phyloP scores from a whole-genome alignment of 2,113 vertebrate genomes.

The Coreoperca whiteheadi region DNA sequence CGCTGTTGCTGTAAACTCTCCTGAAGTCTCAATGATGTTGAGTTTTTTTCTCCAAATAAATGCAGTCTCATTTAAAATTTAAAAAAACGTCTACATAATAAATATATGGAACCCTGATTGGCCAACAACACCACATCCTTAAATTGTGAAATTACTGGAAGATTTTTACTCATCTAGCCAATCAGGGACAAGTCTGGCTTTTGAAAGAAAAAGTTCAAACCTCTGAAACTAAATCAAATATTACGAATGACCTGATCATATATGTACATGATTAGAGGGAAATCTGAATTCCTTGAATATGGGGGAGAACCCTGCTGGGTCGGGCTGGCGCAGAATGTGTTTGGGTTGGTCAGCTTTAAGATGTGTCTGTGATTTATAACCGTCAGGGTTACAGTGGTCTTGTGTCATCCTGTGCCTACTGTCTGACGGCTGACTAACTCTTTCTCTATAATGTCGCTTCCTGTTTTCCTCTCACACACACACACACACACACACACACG shows the following conservation, averaged over 20 bases:
- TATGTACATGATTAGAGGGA: conserved; percentile 43
- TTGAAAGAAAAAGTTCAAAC: conserved; percentile 42
- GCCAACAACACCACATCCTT: background rate
- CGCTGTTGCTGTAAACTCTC: background rate
- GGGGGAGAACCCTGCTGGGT: conserved; percentile 28
- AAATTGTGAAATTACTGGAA: conserved; percentile 5
- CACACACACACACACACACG: background rate
- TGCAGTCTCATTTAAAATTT: background rate
- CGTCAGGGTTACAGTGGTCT: conserved; percentile 26
- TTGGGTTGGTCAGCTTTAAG: conserved; percentile 53
- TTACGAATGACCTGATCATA: conserved; percentile 51
- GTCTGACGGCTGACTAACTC: conserved; percentile 48
- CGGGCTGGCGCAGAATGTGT: conserved; percentile 27
- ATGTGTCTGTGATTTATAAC: conserved; percentile 67
- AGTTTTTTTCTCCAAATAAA: background rate
- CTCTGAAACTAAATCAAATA: conserved; percentile 38
- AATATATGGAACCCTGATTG: background rate
- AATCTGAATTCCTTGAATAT: conserved; percentile 55
- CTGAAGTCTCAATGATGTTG: background rate
- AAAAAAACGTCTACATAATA: background rate
- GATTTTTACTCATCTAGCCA: background rate
- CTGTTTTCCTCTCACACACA: conserved; percentile 18
- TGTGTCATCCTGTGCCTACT: conserved; percentile 8
- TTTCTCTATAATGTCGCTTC: background rate
- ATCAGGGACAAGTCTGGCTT: conserved; percentile 2